Evolutionary conservation across 2,888 invertebrate genomes (phyloP).

Genomic region (Anoplius nigerrimus): DNA sequence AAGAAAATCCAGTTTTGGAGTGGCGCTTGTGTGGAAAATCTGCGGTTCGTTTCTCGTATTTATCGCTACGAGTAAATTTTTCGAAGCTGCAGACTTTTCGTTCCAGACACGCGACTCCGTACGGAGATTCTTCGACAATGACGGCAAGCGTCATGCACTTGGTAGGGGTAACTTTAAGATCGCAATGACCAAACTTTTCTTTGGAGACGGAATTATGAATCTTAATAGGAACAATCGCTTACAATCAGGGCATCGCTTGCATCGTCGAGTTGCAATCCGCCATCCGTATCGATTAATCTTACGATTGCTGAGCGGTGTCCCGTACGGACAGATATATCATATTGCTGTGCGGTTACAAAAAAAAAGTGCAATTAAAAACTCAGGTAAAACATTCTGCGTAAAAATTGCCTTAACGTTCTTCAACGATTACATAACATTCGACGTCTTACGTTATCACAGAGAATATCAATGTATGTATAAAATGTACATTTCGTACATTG

Average conservation of each 20-base stretch:
- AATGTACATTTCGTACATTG: no score
- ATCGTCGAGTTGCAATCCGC: slow-evolving; percentile 13
- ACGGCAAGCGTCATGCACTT: slow-evolving; percentile 38
- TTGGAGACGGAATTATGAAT: slow-evolving; percentile 24
- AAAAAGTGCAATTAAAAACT: slow-evolving; percentile 62
- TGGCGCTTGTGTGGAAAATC: no score
- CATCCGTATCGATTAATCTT: slow-evolving; percentile 8
- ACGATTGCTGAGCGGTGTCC: not conserved
- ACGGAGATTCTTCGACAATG: slow-evolving; percentile 39
- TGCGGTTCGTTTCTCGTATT: no score
- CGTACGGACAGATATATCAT: slow-evolving; percentile 8
- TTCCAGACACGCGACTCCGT: no score
- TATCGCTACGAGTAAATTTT: no score
- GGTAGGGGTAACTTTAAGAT: slow-evolving; percentile 53
- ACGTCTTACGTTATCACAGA: not conserved
- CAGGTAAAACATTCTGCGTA: slow-evolving; percentile 44
- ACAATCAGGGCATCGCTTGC: slow-evolving; percentile 24
- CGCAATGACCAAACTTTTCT: slow-evolving; percentile 56
- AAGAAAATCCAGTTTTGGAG: slow-evolving; percentile 32
- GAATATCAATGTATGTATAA: no score
- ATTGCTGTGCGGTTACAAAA: slow-evolving; percentile 25
- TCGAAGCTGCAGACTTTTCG: no score
- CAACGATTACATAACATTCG: not conserved
- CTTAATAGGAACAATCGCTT: slow-evolving; percentile 18
- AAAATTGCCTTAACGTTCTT: slow-evolving; percentile 32